A percentile compares a stretch with the other conserved stretches of the same genome.
These are phyloP conservation scores for Narcine bancroftii DNA, from an alignment of 2,113 vertebrate species.

Conservation along the genomic window DNA sequence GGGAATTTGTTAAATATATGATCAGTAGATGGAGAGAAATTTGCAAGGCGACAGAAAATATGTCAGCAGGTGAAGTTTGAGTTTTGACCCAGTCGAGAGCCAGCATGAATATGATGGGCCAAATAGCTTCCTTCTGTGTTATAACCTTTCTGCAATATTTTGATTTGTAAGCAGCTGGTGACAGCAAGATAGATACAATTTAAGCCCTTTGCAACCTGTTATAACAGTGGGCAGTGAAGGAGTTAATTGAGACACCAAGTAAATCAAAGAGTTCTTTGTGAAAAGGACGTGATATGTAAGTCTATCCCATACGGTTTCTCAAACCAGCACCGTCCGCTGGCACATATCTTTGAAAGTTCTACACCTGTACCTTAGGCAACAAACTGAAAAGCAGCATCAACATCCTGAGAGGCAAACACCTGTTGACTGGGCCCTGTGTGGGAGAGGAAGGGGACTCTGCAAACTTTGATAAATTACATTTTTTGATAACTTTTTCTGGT, in stretches of 20 bases:
- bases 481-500: neutral
- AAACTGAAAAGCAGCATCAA: slow-evolving; percentile 9
- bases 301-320: neutral
- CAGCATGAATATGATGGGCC: neutral
- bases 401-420: slow-evolving; percentile 40
- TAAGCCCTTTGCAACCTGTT: neutral
- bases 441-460: neutral
- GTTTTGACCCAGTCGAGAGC: neutral
- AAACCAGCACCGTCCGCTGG: neutral
- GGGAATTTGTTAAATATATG: neutral
- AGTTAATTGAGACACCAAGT: neutral
- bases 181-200: neutral
- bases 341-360: slow-evolving; percentile 5
- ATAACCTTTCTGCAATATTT: too few species aligned
- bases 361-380: slow-evolving; percentile 39
- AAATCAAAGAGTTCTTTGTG: slow-evolving; percentile 31
- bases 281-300: neutral
- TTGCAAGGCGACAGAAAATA: neutral
- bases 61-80: neutral
- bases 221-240: neutral
- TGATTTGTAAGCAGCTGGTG: neutral
- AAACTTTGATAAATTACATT: neutral
- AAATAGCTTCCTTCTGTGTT: neutral
- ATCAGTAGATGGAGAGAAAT: neutral
- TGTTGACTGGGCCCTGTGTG: slow-evolving; percentile 15